phyloP scores from a whole-genome alignment of 1,140 invertebrate genomes.

The Drosophila tristis region DNA sequence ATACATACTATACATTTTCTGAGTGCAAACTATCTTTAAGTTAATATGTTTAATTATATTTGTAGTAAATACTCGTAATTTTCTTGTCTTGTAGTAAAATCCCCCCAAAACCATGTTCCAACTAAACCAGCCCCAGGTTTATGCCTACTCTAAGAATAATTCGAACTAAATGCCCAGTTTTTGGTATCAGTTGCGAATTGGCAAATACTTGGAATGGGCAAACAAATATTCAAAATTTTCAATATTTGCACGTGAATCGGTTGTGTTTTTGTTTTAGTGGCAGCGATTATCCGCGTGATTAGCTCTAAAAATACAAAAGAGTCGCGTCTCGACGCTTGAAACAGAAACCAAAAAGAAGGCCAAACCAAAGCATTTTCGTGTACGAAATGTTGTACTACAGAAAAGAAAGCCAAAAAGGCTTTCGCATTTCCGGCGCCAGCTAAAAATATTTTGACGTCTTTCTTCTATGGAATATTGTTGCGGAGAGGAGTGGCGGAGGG shows the following conservation, averaged over 20 bases:
- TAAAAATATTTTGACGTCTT: constrained; percentile 78
- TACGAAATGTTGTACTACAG: constrained; percentile 8
- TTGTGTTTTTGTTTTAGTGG: constrained; percentile 30
- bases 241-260: constrained; percentile 31
- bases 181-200: no score
- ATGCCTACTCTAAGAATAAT: no score
- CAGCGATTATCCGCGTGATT: constrained; percentile 68
- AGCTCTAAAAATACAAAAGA: constrained; percentile 61
- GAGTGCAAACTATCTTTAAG: background rate
- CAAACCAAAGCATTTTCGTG: constrained; percentile 15
- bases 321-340: constrained; percentile 7
- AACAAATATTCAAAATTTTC: background rate
- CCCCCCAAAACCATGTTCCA: background rate
- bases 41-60: no score
- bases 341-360: constrained; percentile 14
- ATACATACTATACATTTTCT: background rate
- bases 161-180: background rate
- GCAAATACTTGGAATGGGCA: no score
- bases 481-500: constrained; percentile 7
- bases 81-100: background rate
- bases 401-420: constrained; percentile 49
- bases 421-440: constrained; percentile 77
- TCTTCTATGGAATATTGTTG: constrained; percentile 19
- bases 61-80: no score
- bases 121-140: no score